Conservation (phyloP, 1,140 invertebrate genomes). For the Cyphomyrmex costatus region DNA sequence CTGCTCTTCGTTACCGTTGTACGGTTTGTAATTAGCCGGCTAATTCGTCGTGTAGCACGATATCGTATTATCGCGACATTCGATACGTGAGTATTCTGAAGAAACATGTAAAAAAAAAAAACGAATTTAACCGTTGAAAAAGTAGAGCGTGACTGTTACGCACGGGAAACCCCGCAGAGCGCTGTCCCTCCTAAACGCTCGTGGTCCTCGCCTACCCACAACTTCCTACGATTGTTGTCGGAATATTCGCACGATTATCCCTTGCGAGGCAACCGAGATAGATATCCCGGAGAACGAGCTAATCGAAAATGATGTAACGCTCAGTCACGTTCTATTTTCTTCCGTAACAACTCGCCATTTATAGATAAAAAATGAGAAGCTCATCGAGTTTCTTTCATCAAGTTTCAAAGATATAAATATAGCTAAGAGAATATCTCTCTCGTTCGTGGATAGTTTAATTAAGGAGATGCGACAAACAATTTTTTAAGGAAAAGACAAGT, state of each 20-base stretch:
- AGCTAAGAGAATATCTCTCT: not conserved
- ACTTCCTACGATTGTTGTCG: slow-evolving; percentile 76
- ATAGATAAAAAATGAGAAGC: slow-evolving; percentile 18
- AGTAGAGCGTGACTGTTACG: slow-evolving; percentile 73
- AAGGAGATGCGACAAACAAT: not conserved
- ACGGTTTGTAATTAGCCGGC: slow-evolving; percentile 39
- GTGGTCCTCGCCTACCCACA: slow-evolving; percentile 63
- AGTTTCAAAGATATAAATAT: not conserved
- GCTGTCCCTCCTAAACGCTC: slow-evolving; percentile 44
- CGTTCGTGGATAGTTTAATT: slow-evolving; percentile 12
- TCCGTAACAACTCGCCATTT: slow-evolving; percentile 25
- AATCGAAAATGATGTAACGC: slow-evolving; percentile 70
- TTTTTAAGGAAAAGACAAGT: not conserved
- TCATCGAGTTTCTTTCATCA: not conserved
- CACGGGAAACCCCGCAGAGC: slow-evolving; percentile 64
- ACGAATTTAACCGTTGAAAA: slow-evolving; percentile 28
- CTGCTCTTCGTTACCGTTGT: slow-evolving; percentile 52
- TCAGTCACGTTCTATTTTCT: slow-evolving; percentile 71
- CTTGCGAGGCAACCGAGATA: slow-evolving; percentile 63
- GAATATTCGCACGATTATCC: slow-evolving; percentile 75
- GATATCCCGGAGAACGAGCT: slow-evolving; percentile 37
- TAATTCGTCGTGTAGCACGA: slow-evolving; percentile 26
- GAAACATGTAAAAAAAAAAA: not conserved
- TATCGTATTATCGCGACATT: slow-evolving; percentile 4
- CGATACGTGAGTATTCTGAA: not conserved